phyloP scores from a whole-genome alignment of 1,140 invertebrate species.

The Anoplolepis gracilipes region DNA sequence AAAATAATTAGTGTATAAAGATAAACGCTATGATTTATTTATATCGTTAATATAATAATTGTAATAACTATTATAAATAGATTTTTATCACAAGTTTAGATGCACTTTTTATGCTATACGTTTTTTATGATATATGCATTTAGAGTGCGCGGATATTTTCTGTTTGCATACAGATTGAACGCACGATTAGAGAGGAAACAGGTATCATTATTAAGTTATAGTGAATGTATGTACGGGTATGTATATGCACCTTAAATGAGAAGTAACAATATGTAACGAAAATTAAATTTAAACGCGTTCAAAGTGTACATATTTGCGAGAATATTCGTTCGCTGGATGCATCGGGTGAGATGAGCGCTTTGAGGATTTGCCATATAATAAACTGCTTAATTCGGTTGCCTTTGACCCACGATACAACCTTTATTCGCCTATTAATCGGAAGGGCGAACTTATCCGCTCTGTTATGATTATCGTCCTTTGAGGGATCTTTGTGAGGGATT shows the following conservation, averaged over 20 bases:
- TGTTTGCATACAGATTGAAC: neutral
- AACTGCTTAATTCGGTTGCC: constrained; percentile 64
- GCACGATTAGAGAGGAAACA: too few relatives aligned
- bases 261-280: constrained; percentile 2
- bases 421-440: constrained; percentile 56
- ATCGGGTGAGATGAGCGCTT: constrained; percentile 18
- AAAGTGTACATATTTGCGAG: constrained; percentile 37
- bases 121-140: too few relatives aligned
- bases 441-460: neutral
- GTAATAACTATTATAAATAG: neutral
- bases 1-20: neutral
- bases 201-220: neutral
- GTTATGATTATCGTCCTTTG: neutral
- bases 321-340: constrained; percentile 23
- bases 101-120: neutral
- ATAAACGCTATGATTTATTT: neutral
- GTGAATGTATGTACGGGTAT: neutral
- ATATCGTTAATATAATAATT: too few relatives aligned
- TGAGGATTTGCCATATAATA: constrained; percentile 56
- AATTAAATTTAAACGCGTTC: constrained; percentile 43
- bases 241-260: too few relatives aligned
- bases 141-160: neutral
- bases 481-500: neutral
- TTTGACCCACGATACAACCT: constrained; percentile 60
- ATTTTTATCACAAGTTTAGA: neutral